phyloP scores from a whole-genome alignment of 2,888 invertebrate species.

The Phragmatobia fuliginosa region DNA sequence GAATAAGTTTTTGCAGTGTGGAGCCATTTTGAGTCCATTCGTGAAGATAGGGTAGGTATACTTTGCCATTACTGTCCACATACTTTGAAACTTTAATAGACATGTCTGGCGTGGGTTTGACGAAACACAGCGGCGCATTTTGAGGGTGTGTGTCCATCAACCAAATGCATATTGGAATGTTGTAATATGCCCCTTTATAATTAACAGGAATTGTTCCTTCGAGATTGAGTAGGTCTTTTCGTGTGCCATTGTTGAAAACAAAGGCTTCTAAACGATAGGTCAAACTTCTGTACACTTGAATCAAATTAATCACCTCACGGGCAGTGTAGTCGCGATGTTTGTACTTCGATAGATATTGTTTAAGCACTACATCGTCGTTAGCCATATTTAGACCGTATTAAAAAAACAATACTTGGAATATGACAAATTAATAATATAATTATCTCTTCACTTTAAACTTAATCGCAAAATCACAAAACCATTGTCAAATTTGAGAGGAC shows the following conservation, averaged over 20 bases:
- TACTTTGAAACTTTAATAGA: slow-evolving; percentile 97
- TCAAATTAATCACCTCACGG: slow-evolving; percentile 79
- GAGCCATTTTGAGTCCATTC: slow-evolving; percentile 95
- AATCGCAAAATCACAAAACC: slow-evolving; percentile 32
- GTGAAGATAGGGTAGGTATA: slow-evolving; percentile 98
- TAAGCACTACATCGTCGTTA: slow-evolving; percentile 76
- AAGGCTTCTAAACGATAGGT: slow-evolving; percentile 81
- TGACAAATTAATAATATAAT: slow-evolving; percentile 23
- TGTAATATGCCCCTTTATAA: slow-evolving; percentile 95
- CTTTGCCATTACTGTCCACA: slow-evolving; percentile 97
- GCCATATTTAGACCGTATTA: slow-evolving; percentile 64
- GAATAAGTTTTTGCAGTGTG: slow-evolving; percentile 95
- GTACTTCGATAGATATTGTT: slow-evolving; percentile 78
- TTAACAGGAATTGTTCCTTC: slow-evolving; percentile 97
- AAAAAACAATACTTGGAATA: slow-evolving; percentile 20
- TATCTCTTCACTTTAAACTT: slow-evolving; percentile 23
- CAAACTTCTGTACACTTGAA: slow-evolving; percentile 79
- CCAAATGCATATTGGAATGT: slow-evolving; percentile 99
- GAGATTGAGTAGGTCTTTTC: slow-evolving; percentile 93
- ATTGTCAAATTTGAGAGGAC: slow-evolving; percentile 3
- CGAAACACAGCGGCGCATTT: slow-evolving; percentile 97
- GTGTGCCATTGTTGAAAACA: slow-evolving; percentile 95
- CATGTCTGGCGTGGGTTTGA: slow-evolving; percentile 98
- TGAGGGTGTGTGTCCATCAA: slow-evolving; percentile 98
- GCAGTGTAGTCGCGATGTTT: slow-evolving; percentile 79